Base-by-base conservation (phyloP, 2,113 vertebrate genomes). In the Charadrius vociferus region DNA sequence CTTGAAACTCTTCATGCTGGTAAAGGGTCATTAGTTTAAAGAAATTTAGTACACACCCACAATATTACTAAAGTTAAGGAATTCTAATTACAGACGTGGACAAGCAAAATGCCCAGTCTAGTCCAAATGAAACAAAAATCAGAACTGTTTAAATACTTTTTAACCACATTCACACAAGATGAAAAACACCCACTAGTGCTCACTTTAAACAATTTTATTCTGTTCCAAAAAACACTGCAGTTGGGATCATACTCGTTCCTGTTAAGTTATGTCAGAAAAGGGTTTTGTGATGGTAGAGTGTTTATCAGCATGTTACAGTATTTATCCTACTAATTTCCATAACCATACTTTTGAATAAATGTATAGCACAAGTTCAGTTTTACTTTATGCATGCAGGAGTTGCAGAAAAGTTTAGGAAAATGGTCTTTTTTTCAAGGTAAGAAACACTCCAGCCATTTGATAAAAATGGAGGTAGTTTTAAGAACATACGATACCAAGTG, bases 141-240 rank as follows among this genome's bases (percentile, higher is more conserved):
- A 41, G 9, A 32, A 20, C 26, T 36, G 23, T 22, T 59, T 30
- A 23, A 27, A 4, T 58, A 36, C 17, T 37, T 62, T 49, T 70
- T 7, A 68, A 52, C 12, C 14, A 50, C 14, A 59, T 78, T 81
- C 45, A n/a, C 34, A 75, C 17, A 73, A 24, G 14, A 88, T 66
- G 10, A 83, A 75, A 78, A 91, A 27, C 49, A 86, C 3, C 3
- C 34, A 83, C 37, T 39, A 24, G 5, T 36, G 47, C 16, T 97
- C 81, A n/a, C 49, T 97, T 94, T 12, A 87, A 93, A 80, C 61
- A 72, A 53, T 82, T 98, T 98, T 98, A 97, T 97, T 95, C 56
- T 68, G 49, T 95, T 97, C 62, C 67, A 83, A 95, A 85, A 95
- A 89, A 6, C 66, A 93, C 39, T 88, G 83, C 88, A 89, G 41